A percentile compares a stretch with the other conserved stretches of the same genome.
phyloP scores from a whole-genome alignment of 2,113 vertebrate genomes.

The Pipra filicauda region DNA sequence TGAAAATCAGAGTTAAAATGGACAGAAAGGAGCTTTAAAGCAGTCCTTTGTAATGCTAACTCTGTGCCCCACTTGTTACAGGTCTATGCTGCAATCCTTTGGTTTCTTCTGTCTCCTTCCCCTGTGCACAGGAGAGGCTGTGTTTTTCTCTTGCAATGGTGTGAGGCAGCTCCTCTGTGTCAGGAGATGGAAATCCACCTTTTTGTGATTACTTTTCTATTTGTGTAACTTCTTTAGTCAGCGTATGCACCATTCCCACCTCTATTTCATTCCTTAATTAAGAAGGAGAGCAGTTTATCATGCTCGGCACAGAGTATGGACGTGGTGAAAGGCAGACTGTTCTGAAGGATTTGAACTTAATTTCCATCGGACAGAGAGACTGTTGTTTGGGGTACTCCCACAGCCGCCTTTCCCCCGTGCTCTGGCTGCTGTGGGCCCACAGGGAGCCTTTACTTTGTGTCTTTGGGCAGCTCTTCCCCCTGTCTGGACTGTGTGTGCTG shows the following conservation, averaged over 20 bases:
- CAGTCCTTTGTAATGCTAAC: neutral
- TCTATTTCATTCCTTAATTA: neutral
- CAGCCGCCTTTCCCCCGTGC: neutral
- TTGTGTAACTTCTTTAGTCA: neutral
- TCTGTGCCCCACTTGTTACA: neutral
- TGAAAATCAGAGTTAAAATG: neutral
- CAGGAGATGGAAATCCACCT: neutral
- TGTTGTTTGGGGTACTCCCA: neutral
- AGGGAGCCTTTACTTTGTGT: neutral
- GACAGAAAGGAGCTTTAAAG: neutral
- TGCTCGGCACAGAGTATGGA: neutral
- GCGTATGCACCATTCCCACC: neutral
- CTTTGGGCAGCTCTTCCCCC: neutral
- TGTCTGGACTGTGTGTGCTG: neutral
- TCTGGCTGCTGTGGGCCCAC: neutral
- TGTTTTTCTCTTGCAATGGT: neutral
- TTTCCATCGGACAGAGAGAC: neutral
- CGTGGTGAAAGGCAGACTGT: neutral
- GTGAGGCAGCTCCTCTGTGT: neutral
- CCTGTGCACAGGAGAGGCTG: neutral
- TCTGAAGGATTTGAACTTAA: slow-evolving; percentile 16
- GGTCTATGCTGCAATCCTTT: neutral
- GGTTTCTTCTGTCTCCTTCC: neutral
- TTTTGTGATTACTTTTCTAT: neutral
- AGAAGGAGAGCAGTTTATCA: neutral